A percentile compares a stretch with the other conserved stretches of the same genome.
These are phyloP conservation scores for Ectropis crepuscularia DNA, from an alignment of 2,888 invertebrate species.

Conservation along the genomic window DNA sequence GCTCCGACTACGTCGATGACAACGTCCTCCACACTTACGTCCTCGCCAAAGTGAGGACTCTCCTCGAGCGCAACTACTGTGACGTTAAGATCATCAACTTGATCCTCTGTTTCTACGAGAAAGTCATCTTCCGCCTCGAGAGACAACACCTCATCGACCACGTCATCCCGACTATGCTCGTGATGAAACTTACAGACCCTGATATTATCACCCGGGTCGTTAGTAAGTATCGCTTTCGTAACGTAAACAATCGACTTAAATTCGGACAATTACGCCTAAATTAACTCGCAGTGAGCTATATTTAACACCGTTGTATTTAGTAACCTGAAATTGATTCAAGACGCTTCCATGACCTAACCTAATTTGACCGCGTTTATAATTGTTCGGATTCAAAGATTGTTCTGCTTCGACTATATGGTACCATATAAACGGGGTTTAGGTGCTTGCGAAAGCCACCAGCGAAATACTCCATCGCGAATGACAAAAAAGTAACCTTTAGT, in stretches of 20 bases:
- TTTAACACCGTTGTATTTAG: not conserved
- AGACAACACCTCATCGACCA: constrained; percentile 95
- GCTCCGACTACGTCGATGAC: constrained; percentile 93
- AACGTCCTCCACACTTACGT: constrained; percentile 91
- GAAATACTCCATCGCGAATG: constrained; percentile 17
- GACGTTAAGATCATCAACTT: constrained; percentile 93
- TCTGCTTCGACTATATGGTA: constrained; percentile 22
- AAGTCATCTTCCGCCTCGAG: constrained; percentile 93
- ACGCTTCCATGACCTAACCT: not conserved
- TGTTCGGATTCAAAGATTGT: constrained; percentile 13
- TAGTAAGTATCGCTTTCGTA: constrained; percentile 89
- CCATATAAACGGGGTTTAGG: constrained; percentile 14
- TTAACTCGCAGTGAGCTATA: not conserved
- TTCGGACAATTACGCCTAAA: constrained; percentile 2
- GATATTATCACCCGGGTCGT: constrained; percentile 95
- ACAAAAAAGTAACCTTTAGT: not conserved
- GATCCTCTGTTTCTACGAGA: constrained; percentile 91
- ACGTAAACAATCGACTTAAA: constrained; percentile 11
- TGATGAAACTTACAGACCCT: constrained; percentile 94
- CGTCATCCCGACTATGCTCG: constrained; percentile 94
- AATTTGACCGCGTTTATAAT: not conserved
- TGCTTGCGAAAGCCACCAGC: constrained; percentile 28
- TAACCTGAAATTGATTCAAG: not conserved
- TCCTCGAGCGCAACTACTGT: constrained; percentile 91
- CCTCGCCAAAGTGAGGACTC: constrained; percentile 91